A percentile compares a stretch with the other conserved stretches of the same genome.
phyloP scores from a whole-genome alignment of 2,113 vertebrate species.

The Alligator sinensis region DNA sequence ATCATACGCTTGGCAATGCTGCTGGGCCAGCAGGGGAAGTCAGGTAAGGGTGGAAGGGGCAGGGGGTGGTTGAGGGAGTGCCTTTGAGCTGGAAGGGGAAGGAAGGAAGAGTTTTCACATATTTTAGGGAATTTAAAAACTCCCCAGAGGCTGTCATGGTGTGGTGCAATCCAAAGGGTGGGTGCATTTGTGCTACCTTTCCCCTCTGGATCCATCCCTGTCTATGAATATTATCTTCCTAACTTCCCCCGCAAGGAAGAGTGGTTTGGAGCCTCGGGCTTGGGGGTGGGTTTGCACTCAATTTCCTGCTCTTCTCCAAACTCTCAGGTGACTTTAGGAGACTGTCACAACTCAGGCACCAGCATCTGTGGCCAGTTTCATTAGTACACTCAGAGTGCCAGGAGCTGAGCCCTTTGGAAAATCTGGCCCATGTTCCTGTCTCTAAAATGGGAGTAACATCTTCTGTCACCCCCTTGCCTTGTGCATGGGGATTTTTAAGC shows the following conservation, averaged over 20 bases:
- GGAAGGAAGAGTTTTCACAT: too few species aligned
- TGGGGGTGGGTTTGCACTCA: not conserved
- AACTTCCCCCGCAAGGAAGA: slow-evolving; percentile 34
- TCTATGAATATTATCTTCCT: not conserved
- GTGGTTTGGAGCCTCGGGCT: slow-evolving; percentile 53
- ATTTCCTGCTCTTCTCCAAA: slow-evolving; percentile 8
- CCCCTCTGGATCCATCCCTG: too few species aligned
- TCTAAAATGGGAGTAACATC: not conserved
- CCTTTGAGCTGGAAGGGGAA: too few species aligned
- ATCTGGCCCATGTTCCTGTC: not conserved
- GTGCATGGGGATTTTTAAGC: not conserved
- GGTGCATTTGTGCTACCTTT: too few species aligned
- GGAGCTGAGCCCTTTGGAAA: slow-evolving; percentile 29
- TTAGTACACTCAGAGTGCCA: slow-evolving; percentile 2
- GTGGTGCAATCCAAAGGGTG: too few species aligned
- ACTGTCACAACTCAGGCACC: not conserved
- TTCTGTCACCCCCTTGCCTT: not conserved
- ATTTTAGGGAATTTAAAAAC: too few species aligned
- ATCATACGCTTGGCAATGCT: too few species aligned
- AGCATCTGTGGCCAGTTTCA: slow-evolving; percentile 45
- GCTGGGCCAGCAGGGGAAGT: too few species aligned
- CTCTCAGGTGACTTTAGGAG: slow-evolving; percentile 17
- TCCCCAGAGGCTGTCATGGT: too few species aligned
- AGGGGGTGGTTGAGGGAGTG: too few species aligned
- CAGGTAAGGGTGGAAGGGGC: too few species aligned